Base-by-base conservation (phyloP, 1,140 invertebrate genomes). In the Aphidius gifuensis region DNA sequence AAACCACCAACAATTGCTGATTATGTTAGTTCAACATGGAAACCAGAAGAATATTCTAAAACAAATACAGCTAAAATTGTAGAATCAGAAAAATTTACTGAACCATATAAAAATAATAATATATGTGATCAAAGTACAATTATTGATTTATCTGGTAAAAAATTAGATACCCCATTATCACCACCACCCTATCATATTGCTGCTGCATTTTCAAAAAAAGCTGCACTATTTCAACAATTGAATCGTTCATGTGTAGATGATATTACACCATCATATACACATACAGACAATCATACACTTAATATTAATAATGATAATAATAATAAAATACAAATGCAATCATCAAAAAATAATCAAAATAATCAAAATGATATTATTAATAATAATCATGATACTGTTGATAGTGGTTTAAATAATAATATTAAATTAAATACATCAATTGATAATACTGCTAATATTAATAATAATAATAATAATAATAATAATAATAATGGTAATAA, bases 121-220 rank as follows among this genome's bases (percentile, higher is more conserved):
- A 66, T 44, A 6, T 71, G 68, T 47, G 69, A 61, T 16, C 47
- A 65, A 4, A 64, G 69, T 46, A 65, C 64, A 43, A 62, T 51
- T 49, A 49, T 23, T 57, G 21, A 63, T 39, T 58, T 63, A 8
- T 2, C 49, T 9, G 61, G 66, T 9, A 74, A 68, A 66, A 58
- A 68, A 6, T 75, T 69, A 44, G 76, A 77, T 9, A 58, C 74
- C 32, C 77, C 76, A 9, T 75, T 73, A 5, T 74, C 77, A 21
- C 87, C 87, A 7, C 87, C 87, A 3, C 87, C 87, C 2, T 89
- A 88, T 79, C 86, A 88, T 65, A 87, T 88, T 64, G 87, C 87
- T 8, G 86, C 87, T 5, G 85, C 83, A 5, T 87, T 87, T 70
- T 88, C 87, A 2, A 87, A 86, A 75, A 86, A 87, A 64, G 86